Evolutionary conservation across 2,888 invertebrate genomes (phyloP).

Genomic region (Drosophila stalkeri): DNA sequence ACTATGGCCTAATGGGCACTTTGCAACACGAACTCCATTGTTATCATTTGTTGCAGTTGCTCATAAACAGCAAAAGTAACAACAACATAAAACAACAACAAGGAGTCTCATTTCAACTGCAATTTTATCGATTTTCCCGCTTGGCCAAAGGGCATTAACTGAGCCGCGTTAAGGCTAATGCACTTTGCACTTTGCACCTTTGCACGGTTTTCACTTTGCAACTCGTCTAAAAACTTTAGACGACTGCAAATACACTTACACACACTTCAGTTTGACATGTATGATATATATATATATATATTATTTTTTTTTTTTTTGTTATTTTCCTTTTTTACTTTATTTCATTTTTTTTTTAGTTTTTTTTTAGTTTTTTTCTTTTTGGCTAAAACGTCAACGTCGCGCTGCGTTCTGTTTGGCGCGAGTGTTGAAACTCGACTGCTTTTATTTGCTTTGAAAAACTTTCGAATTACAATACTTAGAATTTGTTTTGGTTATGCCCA

Average conservation of each 20-base stretch:
- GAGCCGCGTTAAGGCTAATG: constrained; percentile 78
- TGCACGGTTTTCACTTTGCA: constrained; percentile 3
- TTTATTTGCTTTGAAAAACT: constrained; percentile 79
- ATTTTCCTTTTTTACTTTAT: not conserved
- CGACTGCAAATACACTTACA: constrained; percentile 1
- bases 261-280: constrained; percentile 1
- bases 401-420: constrained; percentile 69
- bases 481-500: constrained; percentile 68
- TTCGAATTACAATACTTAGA: constrained; percentile 83
- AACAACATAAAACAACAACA: not conserved
- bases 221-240: not conserved
- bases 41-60: constrained; percentile 77
- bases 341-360: not conserved
- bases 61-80: constrained; percentile 48
- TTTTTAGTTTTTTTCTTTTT: not conserved
- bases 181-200: constrained; percentile 71
- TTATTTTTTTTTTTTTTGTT: not conserved
- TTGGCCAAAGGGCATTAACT: constrained; percentile 81
- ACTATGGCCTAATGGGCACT: constrained; percentile 19
- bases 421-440: constrained; percentile 83
- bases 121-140: constrained; percentile 80
- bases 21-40: constrained; percentile 19
- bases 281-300: not conserved
- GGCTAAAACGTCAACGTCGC: constrained; percentile 27
- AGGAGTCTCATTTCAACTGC: constrained; percentile 37